Evolutionary conservation across 2,113 vertebrate species (phyloP).

Genomic region (Indicator maculatus): DNA sequence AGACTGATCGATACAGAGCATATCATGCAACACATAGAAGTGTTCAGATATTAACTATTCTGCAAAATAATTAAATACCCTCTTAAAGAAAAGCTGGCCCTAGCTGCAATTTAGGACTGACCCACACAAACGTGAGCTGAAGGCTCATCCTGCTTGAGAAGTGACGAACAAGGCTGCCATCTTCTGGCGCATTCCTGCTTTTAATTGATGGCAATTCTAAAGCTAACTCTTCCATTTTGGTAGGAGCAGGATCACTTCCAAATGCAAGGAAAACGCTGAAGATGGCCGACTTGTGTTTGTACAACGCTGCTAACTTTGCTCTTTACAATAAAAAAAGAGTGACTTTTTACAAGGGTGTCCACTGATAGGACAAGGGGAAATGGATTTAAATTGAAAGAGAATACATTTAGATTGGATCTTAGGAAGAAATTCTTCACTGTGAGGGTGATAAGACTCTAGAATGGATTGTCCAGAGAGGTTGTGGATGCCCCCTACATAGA

Average conservation of each 20-base stretch:
- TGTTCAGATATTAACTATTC: not conserved
- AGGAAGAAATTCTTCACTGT: no score
- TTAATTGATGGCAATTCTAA: not conserved
- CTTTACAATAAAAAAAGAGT: not conserved
- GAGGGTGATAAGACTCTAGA: no score
- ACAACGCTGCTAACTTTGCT: not conserved
- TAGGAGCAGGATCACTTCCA: not conserved
- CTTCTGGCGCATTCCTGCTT: constrained; percentile 24
- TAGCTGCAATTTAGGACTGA: not conserved
- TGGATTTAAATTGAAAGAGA: no score
- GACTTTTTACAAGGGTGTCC: no score
- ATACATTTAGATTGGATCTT: no score
- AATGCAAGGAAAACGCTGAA: not conserved
- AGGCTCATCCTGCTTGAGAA: not conserved
- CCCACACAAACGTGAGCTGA: not conserved
- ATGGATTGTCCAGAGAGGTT: no score
- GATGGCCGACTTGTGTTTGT: not conserved
- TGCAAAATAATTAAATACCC: not conserved
- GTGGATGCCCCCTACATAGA: no score
- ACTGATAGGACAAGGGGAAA: no score
- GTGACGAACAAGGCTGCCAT: constrained; percentile 55
- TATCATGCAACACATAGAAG: not conserved
- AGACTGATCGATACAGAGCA: not conserved
- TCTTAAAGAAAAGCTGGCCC: not conserved
- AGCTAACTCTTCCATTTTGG: not conserved